These are phyloP conservation scores for Rhingia rostrata DNA, from an alignment of 2,888 invertebrate genomes.

Conservation along the genomic window DNA sequence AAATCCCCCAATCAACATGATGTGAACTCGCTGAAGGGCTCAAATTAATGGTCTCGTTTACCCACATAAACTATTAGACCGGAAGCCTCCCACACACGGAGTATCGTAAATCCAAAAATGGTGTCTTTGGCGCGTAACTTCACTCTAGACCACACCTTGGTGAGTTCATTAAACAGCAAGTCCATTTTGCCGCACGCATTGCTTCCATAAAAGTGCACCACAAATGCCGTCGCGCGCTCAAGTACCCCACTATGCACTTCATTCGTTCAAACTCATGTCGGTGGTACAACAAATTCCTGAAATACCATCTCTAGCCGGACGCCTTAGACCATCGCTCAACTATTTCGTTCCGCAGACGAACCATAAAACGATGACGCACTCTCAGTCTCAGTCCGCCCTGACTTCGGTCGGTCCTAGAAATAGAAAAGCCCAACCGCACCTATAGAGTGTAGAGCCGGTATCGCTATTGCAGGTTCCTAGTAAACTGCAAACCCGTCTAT, in stretches of 20 bases:
- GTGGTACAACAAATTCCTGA: constrained; percentile 34
- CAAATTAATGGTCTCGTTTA: no score
- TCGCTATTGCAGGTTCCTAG: neutral
- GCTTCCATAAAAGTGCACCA: constrained; percentile 32
- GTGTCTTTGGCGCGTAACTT: neutral
- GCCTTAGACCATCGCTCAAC: constrained; percentile 11
- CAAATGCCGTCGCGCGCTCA: constrained; percentile 8
- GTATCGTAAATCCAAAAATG: neutral
- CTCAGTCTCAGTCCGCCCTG: neutral
- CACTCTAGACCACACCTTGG: neutral
- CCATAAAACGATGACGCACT: constrained; percentile 61
- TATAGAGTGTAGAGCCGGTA: neutral
- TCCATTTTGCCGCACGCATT: constrained; percentile 2
- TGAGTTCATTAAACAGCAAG: neutral
- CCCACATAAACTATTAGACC: neutral
- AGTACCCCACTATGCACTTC: constrained; percentile 1
- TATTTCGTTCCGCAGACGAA: constrained; percentile 42
- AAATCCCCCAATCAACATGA: no score
- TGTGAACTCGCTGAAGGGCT: no score
- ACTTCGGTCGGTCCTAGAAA: constrained; percentile 59
- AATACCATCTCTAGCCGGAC: constrained; percentile 22
- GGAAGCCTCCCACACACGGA: neutral
- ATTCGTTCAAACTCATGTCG: neutral
- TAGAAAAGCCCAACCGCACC: constrained; percentile 41
- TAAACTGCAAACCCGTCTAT: neutral